These are phyloP conservation scores for Danionella cerebrum DNA, from an alignment of 2,113 vertebrate genomes.

Conservation along the genomic window DNA sequence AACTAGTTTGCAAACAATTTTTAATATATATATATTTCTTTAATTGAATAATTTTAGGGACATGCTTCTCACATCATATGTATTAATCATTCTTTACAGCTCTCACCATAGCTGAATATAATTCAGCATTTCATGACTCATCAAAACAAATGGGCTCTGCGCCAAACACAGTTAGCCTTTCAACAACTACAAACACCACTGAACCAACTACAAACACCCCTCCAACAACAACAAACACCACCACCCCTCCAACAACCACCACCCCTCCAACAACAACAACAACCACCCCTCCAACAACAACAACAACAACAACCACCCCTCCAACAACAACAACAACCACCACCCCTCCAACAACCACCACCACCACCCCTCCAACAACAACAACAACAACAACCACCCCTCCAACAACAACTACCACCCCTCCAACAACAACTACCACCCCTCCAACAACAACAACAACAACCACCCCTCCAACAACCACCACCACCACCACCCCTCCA, in stretches of 20 bases:
- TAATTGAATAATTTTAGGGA: no score
- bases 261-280: background rate
- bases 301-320: background rate
- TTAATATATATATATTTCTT: no score
- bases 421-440: background rate
- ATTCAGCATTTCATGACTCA: background rate
- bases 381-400: fast-evolving
- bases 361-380: conserved; percentile 22
- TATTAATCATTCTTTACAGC: background rate
- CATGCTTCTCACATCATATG: no score
- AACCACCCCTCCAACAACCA: background rate
- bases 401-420: background rate
- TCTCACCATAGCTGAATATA: conserved; percentile 3
- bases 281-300: no score
- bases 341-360: fast-evolving
- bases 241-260: background rate
- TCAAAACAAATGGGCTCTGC: no score
- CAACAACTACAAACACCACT: background rate
- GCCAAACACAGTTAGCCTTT: no score
- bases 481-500: background rate
- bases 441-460: background rate
- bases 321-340: background rate
- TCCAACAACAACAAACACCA: background rate
- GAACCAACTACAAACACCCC: conserved; percentile 22
- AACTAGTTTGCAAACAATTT: no score